Evolutionary conservation across 2,888 invertebrate genomes (phyloP), one percentile per base, ranked within the genome.

Genomic region (Pachydiplax longipennis): DNA sequence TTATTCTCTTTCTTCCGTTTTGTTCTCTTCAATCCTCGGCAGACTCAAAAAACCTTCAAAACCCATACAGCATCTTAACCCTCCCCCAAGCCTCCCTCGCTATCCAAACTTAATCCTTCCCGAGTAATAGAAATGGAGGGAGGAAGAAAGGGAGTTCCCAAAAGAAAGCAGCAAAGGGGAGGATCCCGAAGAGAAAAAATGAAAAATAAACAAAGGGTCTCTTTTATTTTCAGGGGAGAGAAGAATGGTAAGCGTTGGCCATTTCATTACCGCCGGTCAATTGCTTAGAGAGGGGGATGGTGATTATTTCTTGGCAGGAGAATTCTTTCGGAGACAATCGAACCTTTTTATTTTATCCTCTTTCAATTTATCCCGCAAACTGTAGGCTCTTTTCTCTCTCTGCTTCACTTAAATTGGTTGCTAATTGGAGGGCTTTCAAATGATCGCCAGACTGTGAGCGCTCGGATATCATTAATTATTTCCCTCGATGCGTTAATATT

Each of bases 211-310:
- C 53, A 31, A n/a, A 35, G 22, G 35, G 58, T 44, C 44, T 44
- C 44, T 44, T 48, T 40, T 48, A 25, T 82, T 31, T 15, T 31
- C 31, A 15, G 0, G 31, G n/a, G 53, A 35, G 25, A 44, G 82
- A 82, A n/a, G 82, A 48, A 25, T 48, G 15, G 82, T n/a, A 61
- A 22, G 48, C 13, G 87, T 35, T 87, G 87, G 87, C 61, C 87
- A 87, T 87, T 61, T 87, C 61, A 61, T 87, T 87, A 87, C 61
- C 61, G 61, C 37, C 40, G 87, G 87, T 87, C 87, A 87, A 87
- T 87, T 87, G 87, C 87, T 87, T 61, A 40, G 35, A 37, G 37
- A 40, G 40, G 61, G 37, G 35, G 31, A 18, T 18, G 73, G 73
- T 73, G 73, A 73, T 73, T 73, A 73, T 73, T 31, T 31, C 25